A percentile compares a stretch with the other conserved stretches of the same genome.
phyloP scores from a whole-genome alignment of 2,888 invertebrate genomes.

The Notodonta ziczac region DNA sequence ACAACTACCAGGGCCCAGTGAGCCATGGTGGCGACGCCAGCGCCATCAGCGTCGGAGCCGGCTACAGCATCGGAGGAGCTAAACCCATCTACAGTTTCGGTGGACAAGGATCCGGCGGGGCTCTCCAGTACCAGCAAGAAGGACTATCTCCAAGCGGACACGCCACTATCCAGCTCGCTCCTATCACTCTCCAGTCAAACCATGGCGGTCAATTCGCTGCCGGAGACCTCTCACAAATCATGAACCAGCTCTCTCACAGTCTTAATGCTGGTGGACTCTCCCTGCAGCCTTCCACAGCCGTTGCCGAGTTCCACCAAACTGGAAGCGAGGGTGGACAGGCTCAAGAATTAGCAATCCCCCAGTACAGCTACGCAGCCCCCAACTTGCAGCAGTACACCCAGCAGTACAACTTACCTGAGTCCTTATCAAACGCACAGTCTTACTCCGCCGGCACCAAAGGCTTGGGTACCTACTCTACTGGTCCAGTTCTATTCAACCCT shows the following conservation, averaged over 20 bases:
- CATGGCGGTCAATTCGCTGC: conserved; percentile 56
- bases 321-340: conserved; percentile 51
- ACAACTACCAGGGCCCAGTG: conserved; percentile 48
- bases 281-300: conserved; percentile 58
- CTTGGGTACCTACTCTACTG: conserved; percentile 73
- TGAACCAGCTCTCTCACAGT: conserved; percentile 72
- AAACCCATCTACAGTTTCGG: conserved; percentile 65
- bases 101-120: conserved; percentile 56
- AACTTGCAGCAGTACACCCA: conserved; percentile 62
- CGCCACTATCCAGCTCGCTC: conserved; percentile 64
- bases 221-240: conserved; percentile 69
- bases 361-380: conserved; percentile 59
- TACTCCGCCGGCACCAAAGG: conserved; percentile 76
- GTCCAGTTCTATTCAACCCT: conserved; percentile 74
- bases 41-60: conserved; percentile 75
- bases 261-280: conserved; percentile 66
- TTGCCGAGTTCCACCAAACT: conserved; percentile 62
- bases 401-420: conserved; percentile 60
- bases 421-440: conserved; percentile 58
- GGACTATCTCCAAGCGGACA: conserved; percentile 62
- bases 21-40: conserved; percentile 72
- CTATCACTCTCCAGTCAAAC: conserved; percentile 65
- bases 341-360: conserved; percentile 62
- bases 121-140: conserved; percentile 59
- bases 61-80: conserved; percentile 76